Evolutionary conservation across 1,140 invertebrate species (phyloP).

Genomic region (Pseudobourletiella spinata): DNA sequence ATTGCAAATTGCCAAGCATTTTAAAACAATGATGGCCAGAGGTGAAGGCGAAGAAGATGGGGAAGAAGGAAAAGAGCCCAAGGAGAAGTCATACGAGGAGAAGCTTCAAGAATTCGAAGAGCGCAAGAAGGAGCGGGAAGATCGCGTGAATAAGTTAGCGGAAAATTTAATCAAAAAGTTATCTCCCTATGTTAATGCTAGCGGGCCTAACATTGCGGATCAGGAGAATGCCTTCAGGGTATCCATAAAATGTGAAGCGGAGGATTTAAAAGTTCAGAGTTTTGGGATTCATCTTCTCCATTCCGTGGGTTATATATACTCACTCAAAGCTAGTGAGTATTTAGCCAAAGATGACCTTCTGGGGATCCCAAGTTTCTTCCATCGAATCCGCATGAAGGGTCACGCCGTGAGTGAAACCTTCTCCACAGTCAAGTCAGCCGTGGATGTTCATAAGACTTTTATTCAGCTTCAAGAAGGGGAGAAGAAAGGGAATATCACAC

Average conservation of each 20-base stretch:
- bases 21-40: slow-evolving; percentile 30
- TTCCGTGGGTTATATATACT: slow-evolving; percentile 35
- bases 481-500: slow-evolving; percentile 23
- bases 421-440: slow-evolving; percentile 32
- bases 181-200: slow-evolving; percentile 13
- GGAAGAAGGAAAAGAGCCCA: slow-evolving; percentile 11
- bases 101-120: slow-evolving; percentile 27
- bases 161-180: slow-evolving; percentile 32
- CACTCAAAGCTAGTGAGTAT: slow-evolving; percentile 32
- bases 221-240: slow-evolving; percentile 17
- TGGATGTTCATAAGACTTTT: slow-evolving; percentile 33
- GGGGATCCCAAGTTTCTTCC: slow-evolving; percentile 29
- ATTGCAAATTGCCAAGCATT: slow-evolving; percentile 33
- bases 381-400: slow-evolving; percentile 33
- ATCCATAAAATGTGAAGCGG: slow-evolving; percentile 25
- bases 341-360: slow-evolving; percentile 33
- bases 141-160: slow-evolving; percentile 26
- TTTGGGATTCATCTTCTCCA: slow-evolving; percentile 33
- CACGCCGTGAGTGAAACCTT: slow-evolving; percentile 30
- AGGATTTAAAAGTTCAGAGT: slow-evolving; percentile 35
- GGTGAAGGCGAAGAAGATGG: slow-evolving; percentile 14
- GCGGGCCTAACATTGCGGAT: neutral
- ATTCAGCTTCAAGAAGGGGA: slow-evolving; percentile 34
- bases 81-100: slow-evolving; percentile 29
- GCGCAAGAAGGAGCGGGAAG: slow-evolving; percentile 29